Evolutionary conservation across 2,113 vertebrate species (phyloP), one percentile per base, ranked within the genome.

Genomic region (Xenopus borealis): DNA sequence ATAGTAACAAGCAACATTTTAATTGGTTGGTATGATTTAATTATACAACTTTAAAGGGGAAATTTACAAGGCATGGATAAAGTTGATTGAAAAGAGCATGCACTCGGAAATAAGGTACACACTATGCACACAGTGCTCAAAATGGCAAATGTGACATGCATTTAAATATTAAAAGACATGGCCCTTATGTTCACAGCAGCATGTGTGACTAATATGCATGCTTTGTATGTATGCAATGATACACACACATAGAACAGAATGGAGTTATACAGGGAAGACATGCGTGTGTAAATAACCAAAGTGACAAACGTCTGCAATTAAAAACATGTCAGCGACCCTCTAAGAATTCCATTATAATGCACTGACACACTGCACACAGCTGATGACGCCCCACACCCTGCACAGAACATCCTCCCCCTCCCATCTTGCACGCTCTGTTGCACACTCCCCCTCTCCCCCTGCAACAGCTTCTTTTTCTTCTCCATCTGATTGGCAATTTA

Each of bases 401-500:
- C 69, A 20, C 5, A 69, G 20, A 7, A 3, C 7, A 1, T 33
- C 52, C 5, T 46, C 66, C 19, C 62, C 58, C 66, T 10, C 74
- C 6, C 3, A 0, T 65, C 59, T 62, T 50, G 7, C 1, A 18
- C 72, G 72, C 47, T 0, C 62, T 1, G 11, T 33, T 68, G 47
- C 71, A 53, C 47, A 20, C 16, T 4, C 66, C 73, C 72, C 53
- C 16, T 46, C 46, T 52, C 66, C 47, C 52, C 17, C 66, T 55
- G 18, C 63, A 57, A 55, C 66, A 70, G 46, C 61, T 58, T 69
- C 73, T 72, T 71, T 79, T 68, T 86, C 80, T 83, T 80, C 80
- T 83, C 79, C 72, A 67, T 79, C 81, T 64, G 75, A 78, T 4
- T 80, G 85, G 85, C 79, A 82, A 80, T 62, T 77, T 80, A 80